Base-by-base conservation (phyloP, 2,797 vertebrate species). In the Propithecus deckenii region DNA sequence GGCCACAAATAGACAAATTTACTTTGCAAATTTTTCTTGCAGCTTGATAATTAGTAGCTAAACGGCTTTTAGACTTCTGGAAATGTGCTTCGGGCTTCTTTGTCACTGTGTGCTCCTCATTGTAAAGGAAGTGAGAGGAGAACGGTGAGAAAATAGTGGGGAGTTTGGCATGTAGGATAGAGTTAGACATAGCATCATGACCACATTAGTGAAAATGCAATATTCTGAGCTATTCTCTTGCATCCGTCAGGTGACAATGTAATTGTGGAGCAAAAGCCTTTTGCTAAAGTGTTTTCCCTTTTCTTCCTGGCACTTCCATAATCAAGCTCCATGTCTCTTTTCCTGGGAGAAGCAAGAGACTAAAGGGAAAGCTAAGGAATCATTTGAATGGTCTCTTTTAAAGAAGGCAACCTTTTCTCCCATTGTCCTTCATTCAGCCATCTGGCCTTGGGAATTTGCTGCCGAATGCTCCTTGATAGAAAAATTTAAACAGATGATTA, bases 371-470 rank as follows among this genome's bases (percentile, higher is more conserved):
- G 38, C 28, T 8, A 57, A 96, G 41, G 38, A 61, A 55, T 78
- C 86, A 84, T 94, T 83, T 92, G 75, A 90, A 86, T 28, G 38
- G 84, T 91, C 59, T 83, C 38, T 80, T 86, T 79, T 81, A 81
- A 95, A 96, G 65, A 86, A 88, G 67, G 23, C 75, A 86, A 96
- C 71, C 67, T 93, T 87, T 65, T 55, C 35, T 94, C 28, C 48
- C 55, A 15, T 17, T 41, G 91, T 52, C 91, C 94, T 97, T 97
- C 79, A 75, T 90, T 89, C 0, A 0, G 61, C 91, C 95, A 96
- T 96, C 80, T 96, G 96, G 79, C 50, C 93, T 67, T 79, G 87
- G 86, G 80, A 96, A 55, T 95, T 93, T 57, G 72, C 9, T 93
- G 91, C 78, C 13, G 25, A 83, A 89, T 80, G 43, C 32, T 93